phyloP scores from a whole-genome alignment of 1,140 invertebrate genomes.

The Argopecten irradians region DNA sequence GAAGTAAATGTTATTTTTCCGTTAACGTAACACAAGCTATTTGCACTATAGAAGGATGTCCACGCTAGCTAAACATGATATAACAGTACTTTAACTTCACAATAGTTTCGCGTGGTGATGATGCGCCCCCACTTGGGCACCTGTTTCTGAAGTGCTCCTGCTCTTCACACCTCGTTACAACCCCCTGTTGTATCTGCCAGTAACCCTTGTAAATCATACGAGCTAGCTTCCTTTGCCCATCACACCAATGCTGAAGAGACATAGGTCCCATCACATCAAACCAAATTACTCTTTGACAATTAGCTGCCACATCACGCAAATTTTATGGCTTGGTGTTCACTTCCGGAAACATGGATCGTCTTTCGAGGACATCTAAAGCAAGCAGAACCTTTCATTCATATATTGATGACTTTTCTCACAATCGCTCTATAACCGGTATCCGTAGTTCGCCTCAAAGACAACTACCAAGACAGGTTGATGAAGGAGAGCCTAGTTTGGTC shows the following conservation, averaged over 20 bases:
- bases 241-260: background rate
- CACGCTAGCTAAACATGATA: background rate
- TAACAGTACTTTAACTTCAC: background rate
- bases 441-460: background rate
- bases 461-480: background rate
- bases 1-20: background rate
- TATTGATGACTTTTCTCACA: background rate
- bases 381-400: background rate
- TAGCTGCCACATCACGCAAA: background rate
- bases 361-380: background rate
- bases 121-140: slow-evolving; percentile 2
- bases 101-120: background rate
- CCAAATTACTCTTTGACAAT: slow-evolving; percentile 22
- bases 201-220: background rate
- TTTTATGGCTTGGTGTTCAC: background rate
- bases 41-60: background rate
- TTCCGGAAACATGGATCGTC: background rate
- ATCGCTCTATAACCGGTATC: background rate
- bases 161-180: slow-evolving; percentile 20
- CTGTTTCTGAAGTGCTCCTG: background rate
- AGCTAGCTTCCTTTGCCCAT: background rate
- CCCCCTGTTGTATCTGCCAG: slow-evolving; percentile 1
- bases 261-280: slow-evolving; percentile 1
- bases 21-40: background rate
- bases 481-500: background rate